A percentile compares a stretch with the other conserved stretches of the same genome.
Evolutionary conservation across 2,113 vertebrate species (phyloP).

Genomic region (Vireo altiloquus): DNA sequence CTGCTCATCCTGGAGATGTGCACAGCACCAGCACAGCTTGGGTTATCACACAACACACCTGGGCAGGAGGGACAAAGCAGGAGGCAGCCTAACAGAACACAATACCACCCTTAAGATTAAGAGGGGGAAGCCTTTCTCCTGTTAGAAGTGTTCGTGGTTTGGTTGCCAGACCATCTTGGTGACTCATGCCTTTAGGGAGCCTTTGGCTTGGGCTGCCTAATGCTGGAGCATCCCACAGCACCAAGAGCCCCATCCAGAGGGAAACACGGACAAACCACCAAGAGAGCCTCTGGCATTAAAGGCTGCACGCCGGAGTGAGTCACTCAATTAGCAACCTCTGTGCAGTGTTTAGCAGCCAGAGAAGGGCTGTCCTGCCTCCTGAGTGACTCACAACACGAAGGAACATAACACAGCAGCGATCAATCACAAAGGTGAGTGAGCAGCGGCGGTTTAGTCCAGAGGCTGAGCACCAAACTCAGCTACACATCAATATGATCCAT

Average conservation of each 20-base stretch:
- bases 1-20: not conserved
- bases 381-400: not conserved
- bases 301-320: not conserved
- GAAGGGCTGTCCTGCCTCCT: not conserved
- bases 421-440: not conserved
- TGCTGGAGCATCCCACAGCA: not conserved
- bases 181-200: not conserved
- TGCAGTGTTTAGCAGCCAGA: not conserved
- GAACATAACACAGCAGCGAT: not conserved
- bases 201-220: not conserved
- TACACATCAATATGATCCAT: not conserved
- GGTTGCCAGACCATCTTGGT: not conserved
- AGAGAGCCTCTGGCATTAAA: not conserved
- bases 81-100: not conserved
- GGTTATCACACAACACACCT: not conserved
- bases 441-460: not conserved
- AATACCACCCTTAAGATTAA: not conserved
- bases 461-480: not conserved
- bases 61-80: not conserved
- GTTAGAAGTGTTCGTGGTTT: not conserved
- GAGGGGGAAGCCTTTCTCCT: not conserved
- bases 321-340: not conserved
- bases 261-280: not conserved
- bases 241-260: not conserved
- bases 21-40: not conserved